phyloP scores from a whole-genome alignment of 53 echinoderm and acorn worm genomes.

The Temnopleurus reevesii region DNA sequence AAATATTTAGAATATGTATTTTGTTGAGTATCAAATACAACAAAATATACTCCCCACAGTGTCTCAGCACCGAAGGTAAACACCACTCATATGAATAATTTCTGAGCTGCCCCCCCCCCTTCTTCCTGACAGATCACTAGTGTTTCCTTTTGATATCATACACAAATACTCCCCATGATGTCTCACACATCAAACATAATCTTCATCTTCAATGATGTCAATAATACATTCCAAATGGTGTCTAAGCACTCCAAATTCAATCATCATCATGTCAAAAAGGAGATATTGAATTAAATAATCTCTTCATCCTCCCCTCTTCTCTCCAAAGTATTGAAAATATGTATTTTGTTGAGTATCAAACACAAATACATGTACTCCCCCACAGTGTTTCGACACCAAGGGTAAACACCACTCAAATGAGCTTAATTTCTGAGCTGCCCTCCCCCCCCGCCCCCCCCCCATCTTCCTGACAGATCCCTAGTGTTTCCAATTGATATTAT shows the following conservation, averaged over 20 bases:
- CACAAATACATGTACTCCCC: no score
- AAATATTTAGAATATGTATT: background rate
- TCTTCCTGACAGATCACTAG: no score
- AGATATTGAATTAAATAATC: no score
- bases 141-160: background rate
- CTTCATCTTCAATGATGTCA: no score
- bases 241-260: no score
- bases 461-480: no score
- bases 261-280: no score
- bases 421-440: background rate
- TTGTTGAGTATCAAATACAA: background rate
- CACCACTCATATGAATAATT: background rate
- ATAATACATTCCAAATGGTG: no score
- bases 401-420: background rate
- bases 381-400: background rate
- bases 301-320: no score
- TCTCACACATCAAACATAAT: background rate
- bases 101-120: no score
- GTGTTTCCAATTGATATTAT: background rate
- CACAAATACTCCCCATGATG: background rate
- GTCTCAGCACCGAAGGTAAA: background rate
- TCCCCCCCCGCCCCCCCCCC: no score
- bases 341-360: background rate
- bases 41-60: no score
- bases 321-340: background rate